Conservation (phyloP, 2,888 invertebrate genomes). For the Dynastes grantii region DNA sequence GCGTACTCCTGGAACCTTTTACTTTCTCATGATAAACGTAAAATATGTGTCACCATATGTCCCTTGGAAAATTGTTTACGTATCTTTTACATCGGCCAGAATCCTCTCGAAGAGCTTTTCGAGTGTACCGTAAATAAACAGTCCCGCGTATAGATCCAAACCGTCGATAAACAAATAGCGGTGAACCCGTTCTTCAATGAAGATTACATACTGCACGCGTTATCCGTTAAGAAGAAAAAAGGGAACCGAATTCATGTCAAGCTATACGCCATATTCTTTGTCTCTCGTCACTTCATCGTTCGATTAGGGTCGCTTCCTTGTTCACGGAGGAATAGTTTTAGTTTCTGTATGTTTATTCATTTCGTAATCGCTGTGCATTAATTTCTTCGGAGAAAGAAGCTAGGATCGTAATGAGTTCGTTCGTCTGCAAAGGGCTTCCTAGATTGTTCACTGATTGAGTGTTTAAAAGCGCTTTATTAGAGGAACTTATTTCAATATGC, state of each 20-base stretch:
- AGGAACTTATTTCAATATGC: not conserved
- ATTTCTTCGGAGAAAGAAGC: not conserved
- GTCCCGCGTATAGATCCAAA: constrained; percentile 2
- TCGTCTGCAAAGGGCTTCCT: not conserved
- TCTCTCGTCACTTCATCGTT: constrained; percentile 25
- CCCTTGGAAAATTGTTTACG: constrained; percentile 14
- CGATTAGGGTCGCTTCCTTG: constrained; percentile 28
- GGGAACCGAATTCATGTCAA: constrained; percentile 10
- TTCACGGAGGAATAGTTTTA: not conserved
- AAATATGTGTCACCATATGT: constrained; percentile 26
- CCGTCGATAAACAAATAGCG: constrained; percentile 25
- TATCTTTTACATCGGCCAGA: constrained; percentile 13
- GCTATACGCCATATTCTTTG: constrained; percentile 7
- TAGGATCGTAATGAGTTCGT: constrained; percentile 3
- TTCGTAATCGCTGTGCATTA: not conserved
- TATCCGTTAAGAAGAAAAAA: not conserved
- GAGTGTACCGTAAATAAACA: constrained; percentile 29
- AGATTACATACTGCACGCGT: not conserved
- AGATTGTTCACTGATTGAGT: too few species aligned
- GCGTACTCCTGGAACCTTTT: too few species aligned
- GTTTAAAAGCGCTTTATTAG: not conserved
- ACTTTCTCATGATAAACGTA: constrained; percentile 24
- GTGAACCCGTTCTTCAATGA: constrained; percentile 22
- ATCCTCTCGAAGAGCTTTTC: constrained; percentile 17
- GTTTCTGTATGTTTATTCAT: constrained; percentile 1